Evolutionary conservation across 2,888 invertebrate genomes (phyloP).

Genomic region (Elysia crispata): DNA sequence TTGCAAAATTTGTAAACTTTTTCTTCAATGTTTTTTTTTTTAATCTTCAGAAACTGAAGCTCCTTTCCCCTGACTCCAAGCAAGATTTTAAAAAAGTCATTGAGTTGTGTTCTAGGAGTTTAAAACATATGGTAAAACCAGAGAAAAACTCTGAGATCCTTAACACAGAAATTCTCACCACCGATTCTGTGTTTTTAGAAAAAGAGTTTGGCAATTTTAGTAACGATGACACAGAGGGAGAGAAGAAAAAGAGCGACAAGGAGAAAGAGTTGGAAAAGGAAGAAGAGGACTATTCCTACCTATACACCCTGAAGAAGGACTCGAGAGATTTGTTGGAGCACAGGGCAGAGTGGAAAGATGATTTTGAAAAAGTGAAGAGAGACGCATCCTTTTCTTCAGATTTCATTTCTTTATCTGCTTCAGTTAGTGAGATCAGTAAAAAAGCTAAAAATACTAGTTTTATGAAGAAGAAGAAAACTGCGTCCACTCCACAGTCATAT

Average conservation of each 20-base stretch:
- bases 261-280: neutral
- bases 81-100: no score
- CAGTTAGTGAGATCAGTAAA: neutral
- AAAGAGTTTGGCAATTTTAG: no score
- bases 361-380: constrained; percentile 5
- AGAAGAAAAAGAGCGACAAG: neutral
- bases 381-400: constrained; percentile 33
- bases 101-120: no score
- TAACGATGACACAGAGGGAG: constrained; percentile 6
- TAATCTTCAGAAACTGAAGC: no score
- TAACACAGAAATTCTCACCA: no score
- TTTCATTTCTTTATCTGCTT: constrained; percentile 43
- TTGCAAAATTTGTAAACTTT: no score
- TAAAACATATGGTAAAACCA: no score
- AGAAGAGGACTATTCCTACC: constrained; percentile 49
- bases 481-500: neutral
- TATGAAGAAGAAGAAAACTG: neutral
- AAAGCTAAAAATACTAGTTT: neutral
- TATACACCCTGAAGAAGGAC: constrained; percentile 47
- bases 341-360: neutral
- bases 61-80: no score
- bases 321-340: constrained; percentile 32
- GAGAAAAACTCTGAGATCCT: no score
- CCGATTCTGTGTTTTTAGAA: no score
- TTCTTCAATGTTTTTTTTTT: no score